Conservation (phyloP, 2,113 vertebrate species). For the Strix aluco region DNA sequence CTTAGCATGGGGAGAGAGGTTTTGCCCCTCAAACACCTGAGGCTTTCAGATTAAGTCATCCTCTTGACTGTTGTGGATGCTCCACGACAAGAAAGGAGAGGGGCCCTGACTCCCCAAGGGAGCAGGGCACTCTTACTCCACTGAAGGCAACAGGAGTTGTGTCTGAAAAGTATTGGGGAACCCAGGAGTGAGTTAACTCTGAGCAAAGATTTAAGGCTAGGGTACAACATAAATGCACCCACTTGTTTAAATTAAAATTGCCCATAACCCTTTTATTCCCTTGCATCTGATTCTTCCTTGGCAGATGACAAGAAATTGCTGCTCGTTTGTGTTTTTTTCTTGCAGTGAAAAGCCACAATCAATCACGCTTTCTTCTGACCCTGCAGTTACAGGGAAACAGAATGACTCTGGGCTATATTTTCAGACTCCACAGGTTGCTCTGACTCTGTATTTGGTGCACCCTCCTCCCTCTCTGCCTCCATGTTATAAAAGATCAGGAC, state of each 20-base stretch:
- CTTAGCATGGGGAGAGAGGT: neutral
- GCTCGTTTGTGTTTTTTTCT: conserved; percentile 22
- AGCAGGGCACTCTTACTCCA: neutral
- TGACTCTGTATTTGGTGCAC: neutral
- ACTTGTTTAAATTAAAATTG: conserved; percentile 67
- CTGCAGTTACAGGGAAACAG: conserved; percentile 47
- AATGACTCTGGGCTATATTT: conserved; percentile 51
- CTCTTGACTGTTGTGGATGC: neutral
- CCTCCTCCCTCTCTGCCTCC: neutral
- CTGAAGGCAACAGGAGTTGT: neutral
- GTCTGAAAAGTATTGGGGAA: neutral
- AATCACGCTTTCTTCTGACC: conserved; percentile 35
- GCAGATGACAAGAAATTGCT: conserved; percentile 58
- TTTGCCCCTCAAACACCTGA: neutral
- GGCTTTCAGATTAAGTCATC: neutral
- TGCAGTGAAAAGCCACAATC: conserved; percentile 59
- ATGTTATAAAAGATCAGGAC: conserved; percentile 50
- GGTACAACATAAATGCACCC: conserved; percentile 4
- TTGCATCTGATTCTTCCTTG: conserved; percentile 52
- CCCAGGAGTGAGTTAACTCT: neutral
- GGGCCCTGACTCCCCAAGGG: fast-evolving
- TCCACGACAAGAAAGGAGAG: neutral
- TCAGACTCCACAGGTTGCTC: conserved; percentile 59
- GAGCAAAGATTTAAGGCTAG: neutral
- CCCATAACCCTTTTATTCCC: conserved; percentile 54